Evolutionary conservation across 2,888 invertebrate genomes (phyloP).

Genomic region (Lithophane semibrunnea): DNA sequence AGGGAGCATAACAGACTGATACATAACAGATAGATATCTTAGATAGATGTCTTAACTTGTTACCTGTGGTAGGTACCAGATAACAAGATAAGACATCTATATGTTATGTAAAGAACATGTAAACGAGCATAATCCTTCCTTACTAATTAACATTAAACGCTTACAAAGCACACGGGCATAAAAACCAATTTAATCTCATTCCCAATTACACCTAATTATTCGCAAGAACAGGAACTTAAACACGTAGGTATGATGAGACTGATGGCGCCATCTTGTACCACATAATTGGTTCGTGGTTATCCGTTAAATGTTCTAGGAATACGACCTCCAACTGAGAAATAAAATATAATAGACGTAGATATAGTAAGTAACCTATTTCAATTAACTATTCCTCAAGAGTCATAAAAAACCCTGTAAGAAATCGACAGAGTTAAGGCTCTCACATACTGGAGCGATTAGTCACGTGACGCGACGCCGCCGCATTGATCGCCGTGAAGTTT

Average conservation of each 20-base stretch:
- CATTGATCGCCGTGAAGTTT: too few relatives aligned
- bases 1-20: neutral
- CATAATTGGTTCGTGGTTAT: conserved; percentile 12
- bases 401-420: too few relatives aligned
- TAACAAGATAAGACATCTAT: conserved; percentile 2
- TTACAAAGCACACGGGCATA: conserved; percentile 38
- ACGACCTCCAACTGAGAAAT: too few relatives aligned
- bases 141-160: conserved; percentile 36
- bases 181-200: conserved; percentile 48
- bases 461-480: too few relatives aligned
- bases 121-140: conserved; percentile 9
- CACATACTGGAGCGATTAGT: too few relatives aligned
- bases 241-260: neutral
- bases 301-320: neutral
- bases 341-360: too few relatives aligned
- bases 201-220: conserved; percentile 49
- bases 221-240: conserved; percentile 29
- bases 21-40: neutral
- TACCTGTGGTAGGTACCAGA: neutral
- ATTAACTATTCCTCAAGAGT: too few relatives aligned
- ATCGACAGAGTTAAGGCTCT: too few relatives aligned
- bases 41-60: too few relatives aligned
- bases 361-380: too few relatives aligned
- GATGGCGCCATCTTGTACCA: conserved; percentile 2
- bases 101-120: neutral